Evolutionary conservation across 2,113 vertebrate species (phyloP), one percentile per base, ranked within the genome.

Genomic region (Corythaixoides concolor): DNA sequence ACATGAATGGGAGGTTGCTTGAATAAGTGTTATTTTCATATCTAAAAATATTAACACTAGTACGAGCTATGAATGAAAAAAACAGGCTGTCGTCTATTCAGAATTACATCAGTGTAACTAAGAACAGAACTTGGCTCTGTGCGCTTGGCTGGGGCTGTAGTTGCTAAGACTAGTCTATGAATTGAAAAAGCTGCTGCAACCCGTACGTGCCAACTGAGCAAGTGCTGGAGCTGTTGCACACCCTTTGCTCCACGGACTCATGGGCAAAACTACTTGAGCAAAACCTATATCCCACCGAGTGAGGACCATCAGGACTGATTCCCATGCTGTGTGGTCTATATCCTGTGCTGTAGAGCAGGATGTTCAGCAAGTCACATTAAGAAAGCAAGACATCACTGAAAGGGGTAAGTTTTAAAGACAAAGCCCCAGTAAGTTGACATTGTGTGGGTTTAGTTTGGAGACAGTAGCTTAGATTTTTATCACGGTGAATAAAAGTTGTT

Each of bases 251-350:
- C 52, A 52, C 62, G 52, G 50, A 22, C 21, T 60, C 17, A 13
- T 0, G 5, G 53, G 41, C 43, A 88, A 64, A 79, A 49, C 59
- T 32, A 14, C 18, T 52, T 43, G 35, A 30, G 43, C 47, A 63
- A 72, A 81, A 43, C 39, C 6, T 68, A 1, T 13, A 11, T 9
- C 35, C 15, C 6, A 4, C 32, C 0, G 0, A 22, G 8, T 24
- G n/a, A 76, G 66, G 27, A 60, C 69, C 33, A 30, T 53, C 11
- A 58, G 49, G 49, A 83, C 35, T 15, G 8, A 58, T 18, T 47
- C 63, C 41, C 17, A 4, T 18, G 30, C 23, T 28, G 15, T 16
- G 50, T 68, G 53, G 18, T 85, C 67, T 55, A 6, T 14, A 49
- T 30, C 11, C 33, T 45, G 15, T 41, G 50, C 20, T 50, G 14